Percentiles rank a stretch among this genome's conserved stretches.
These are phyloP conservation scores for Brachionus asplanchnoidis DNA, from an alignment of 1,140 invertebrate genomes.

Conservation along the genomic window DNA sequence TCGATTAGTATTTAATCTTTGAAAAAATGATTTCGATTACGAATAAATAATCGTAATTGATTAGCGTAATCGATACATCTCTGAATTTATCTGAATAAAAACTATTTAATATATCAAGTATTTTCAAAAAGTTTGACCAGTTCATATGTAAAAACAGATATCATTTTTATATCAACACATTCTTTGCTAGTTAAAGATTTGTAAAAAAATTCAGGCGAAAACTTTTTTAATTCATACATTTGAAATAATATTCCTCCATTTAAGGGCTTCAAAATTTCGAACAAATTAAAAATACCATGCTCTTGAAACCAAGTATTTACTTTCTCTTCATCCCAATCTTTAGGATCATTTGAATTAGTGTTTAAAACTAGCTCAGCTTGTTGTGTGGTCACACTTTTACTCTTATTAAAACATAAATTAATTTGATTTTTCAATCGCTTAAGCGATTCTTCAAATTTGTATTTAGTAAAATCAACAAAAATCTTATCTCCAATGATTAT, in stretches of 20 bases:
- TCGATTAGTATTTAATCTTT: no score
- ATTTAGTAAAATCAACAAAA: conserved; percentile 47
- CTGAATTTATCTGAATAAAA: no score
- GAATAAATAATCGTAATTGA: no score
- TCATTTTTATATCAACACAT: not conserved
- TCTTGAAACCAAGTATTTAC: not conserved
- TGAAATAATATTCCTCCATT: conserved; percentile 10
- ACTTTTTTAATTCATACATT: not conserved
- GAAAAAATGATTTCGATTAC: no score
- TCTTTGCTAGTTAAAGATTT: conserved; percentile 14
- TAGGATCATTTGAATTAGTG: not conserved
- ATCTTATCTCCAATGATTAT: conserved; percentile 50
- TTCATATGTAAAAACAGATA: not conserved
- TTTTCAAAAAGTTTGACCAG: not conserved
- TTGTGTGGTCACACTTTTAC: not conserved
- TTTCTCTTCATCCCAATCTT: not conserved
- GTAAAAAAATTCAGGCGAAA: conserved; percentile 44
- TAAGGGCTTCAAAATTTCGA: not conserved
- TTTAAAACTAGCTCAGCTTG: not conserved
- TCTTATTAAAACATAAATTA: not conserved
- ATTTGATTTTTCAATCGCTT: conserved; percentile 4
- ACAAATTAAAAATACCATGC: not conserved
- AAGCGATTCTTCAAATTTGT: not conserved
- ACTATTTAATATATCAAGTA: not conserved
- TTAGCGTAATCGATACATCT: no score